A percentile compares a stretch with the other conserved stretches of the same genome.
phyloP scores from a whole-genome alignment of 1,140 invertebrate genomes.

The Maconellicoccus hirsutus region DNA sequence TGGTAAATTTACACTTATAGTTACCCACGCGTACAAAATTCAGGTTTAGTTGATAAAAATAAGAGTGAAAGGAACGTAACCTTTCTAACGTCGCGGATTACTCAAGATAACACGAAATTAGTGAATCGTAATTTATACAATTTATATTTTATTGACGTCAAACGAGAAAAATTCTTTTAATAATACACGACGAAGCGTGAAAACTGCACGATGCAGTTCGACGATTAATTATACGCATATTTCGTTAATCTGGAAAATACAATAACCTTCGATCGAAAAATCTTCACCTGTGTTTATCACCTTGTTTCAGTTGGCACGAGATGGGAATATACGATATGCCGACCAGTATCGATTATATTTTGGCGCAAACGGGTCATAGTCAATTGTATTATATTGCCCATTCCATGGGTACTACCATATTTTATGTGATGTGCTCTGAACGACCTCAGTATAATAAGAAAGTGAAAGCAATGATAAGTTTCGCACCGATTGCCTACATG shows the following conservation, averaged over 20 bases:
- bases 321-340: constrained; percentile 51
- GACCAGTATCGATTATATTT: constrained; percentile 46
- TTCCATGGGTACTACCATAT: constrained; percentile 48
- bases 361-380: constrained; percentile 39
- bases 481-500: constrained; percentile 39
- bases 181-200: background rate
- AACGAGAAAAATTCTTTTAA: too few species aligned
- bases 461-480: constrained; percentile 35
- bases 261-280: background rate
- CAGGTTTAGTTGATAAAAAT: too few species aligned
- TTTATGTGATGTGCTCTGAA: constrained; percentile 40
- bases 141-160: background rate
- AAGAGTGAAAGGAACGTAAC: too few species aligned
- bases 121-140: background rate
- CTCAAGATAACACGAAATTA: background rate
- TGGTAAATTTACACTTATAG: constrained; percentile 35
- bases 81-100: too few species aligned
- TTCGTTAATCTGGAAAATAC: background rate
- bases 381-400: constrained; percentile 44
- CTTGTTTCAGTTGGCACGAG: constrained; percentile 43
- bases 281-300: constrained; percentile 11
- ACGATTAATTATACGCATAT: background rate
- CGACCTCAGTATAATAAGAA: constrained; percentile 43
- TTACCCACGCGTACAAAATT: too few species aligned
- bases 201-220: background rate